Evolutionary conservation across 35 echinoderm and acorn worm genomes (phyloP).

Genomic region (Lytechinus variegatus): DNA sequence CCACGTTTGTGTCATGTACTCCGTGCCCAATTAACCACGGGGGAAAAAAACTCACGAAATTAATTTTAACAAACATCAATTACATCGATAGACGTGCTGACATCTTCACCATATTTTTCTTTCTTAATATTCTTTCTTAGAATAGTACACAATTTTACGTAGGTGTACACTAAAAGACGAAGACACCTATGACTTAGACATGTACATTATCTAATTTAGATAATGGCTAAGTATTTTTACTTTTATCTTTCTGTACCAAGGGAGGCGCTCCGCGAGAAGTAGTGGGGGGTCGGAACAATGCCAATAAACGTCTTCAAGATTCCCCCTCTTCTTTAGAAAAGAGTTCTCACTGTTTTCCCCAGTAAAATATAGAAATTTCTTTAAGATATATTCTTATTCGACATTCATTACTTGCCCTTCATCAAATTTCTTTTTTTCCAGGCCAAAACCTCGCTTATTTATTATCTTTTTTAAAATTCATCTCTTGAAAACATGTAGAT

Average conservation of each 20-base stretch:
- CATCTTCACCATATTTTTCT: neutral
- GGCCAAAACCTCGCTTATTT: too few species aligned
- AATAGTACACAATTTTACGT: conserved; percentile 12
- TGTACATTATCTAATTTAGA: neutral
- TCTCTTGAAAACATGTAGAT: too few species aligned
- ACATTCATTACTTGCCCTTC: too few species aligned
- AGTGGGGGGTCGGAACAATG: too few species aligned
- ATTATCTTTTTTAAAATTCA: too few species aligned
- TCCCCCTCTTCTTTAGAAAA: too few species aligned
- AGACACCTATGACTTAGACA: conserved; percentile 2
- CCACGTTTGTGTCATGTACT: neutral
- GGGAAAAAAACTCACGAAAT: conserved; percentile 15
- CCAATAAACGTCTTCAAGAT: too few species aligned
- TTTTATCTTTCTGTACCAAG: neutral
- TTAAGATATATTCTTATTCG: too few species aligned
- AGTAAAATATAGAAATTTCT: too few species aligned
- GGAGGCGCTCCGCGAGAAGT: too few species aligned
- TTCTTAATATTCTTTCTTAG: neutral
- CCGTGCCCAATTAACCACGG: neutral
- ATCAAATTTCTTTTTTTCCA: too few species aligned
- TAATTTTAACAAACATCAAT: conserved; percentile 47
- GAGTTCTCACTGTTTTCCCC: too few species aligned
- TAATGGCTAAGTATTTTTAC: neutral
- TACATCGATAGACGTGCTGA: conserved; percentile 23
- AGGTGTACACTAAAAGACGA: neutral